Base-by-base conservation (phyloP, 1,140 invertebrate species). In the Listronotus bonariensis region DNA sequence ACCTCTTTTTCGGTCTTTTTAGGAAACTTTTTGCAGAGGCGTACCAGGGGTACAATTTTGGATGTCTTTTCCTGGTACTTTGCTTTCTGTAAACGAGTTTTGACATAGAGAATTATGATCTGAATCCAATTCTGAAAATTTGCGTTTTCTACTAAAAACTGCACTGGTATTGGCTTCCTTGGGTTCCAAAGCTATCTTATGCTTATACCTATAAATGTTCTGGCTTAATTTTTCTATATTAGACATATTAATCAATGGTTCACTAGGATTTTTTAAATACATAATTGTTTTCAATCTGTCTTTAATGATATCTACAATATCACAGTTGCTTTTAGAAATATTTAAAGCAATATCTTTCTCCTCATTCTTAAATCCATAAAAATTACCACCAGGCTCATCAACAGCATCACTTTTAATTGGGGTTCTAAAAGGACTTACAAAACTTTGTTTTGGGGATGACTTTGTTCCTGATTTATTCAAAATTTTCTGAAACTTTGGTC, bases 371-470 rank as follows among this genome's bases (percentile, higher is more conserved):
- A 48, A 48, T 48, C 45, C 45, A 48, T 20, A 6, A 20, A 48
- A 43, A 51, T 43, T 9, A 42, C 17, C 8, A 52, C 32, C 14
- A 15, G 42, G 12, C 70, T 79, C 80, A 26, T 72, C 73, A 65
- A 55, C 52, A 14, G 72, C 12, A 17, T 52, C 52, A 31, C 61
- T 58, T 15, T 65, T 20, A 43, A 60, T 38, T 59, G 60, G 14
- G 32, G 32, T 51, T 54, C 36, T 54, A 38, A 52, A 10, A 66
- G 48, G 8, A 62, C n/a, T 41, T 43, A 43, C 18, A 54, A 62
- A 54, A 32, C 26, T 7, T 31, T 26, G 10, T 4, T 18, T 43
- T 14, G 6, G 4, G 7, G 9, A 6, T 7, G 14, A 2, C 1
- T 18, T 14, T 15, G 6, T 36, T 51, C 9, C 52, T 41, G 48